Base-by-base conservation (phyloP, 1,140 invertebrate species). In the Aphelenchoides avenae region DNA sequence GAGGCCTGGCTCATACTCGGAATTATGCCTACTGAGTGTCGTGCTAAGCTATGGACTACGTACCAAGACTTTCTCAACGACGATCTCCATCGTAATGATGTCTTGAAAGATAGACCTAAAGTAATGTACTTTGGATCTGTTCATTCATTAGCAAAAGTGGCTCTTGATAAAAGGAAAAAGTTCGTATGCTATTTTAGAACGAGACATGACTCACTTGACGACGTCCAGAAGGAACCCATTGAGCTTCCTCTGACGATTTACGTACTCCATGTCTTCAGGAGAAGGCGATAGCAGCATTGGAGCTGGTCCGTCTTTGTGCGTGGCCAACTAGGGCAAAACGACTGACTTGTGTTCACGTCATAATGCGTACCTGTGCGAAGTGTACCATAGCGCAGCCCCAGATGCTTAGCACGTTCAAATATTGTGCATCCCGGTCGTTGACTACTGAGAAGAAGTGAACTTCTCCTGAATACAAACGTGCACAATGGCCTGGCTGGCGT, bases 31-130 rank as follows among this genome's bases (percentile, higher is more conserved):
- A n/a, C n/a, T n/a, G n/a, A n/a, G n/a, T n/a, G n/a, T n/a, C n/a
- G n/a, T n/a, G n/a, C n/a, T n/a, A n/a, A 7, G 41, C 15, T 43
- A 43, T 46, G 51, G 22, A 9, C 11, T 7, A 49, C 57, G 15
- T 5, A 58, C 56, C 80, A 89, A 85, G 41, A 89, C 86, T 75
- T 87, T 87, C 75, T 87, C 85, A 13, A 89, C 87, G 0, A 89
- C 80, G 22, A 83, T 82, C 68, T 89, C 87, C 82, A 89, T 86
- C 59, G 85, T 87, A 33, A 87, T 84, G 82, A 89, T 89, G 65
- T 89, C 87, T 82, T 88, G 86, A 65, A 83, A 83, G 43, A 83
- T 82, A 13, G 81, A 82, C 53, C 81, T 83, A 66, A 43, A 74
- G 64, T 40, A 41, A 5, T 5, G 41, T 6, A 13, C 11, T 5